phyloP scores from a whole-genome alignment of 1,140 invertebrate genomes.

The Drosophila truncata region DNA sequence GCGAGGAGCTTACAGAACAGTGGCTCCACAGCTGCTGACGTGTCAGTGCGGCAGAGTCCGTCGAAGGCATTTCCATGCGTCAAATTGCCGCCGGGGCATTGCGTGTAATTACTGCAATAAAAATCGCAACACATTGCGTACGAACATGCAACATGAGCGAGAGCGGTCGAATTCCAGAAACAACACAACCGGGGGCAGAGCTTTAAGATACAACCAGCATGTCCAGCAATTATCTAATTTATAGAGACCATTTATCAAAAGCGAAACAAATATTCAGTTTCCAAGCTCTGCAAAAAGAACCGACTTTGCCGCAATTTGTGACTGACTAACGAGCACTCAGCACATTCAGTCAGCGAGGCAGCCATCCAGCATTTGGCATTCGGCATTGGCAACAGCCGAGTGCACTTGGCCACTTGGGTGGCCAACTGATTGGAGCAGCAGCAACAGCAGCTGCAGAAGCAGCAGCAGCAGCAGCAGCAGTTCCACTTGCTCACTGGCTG shows the following conservation, averaged over 20 bases:
- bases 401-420: constrained; percentile 72
- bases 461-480: constrained; percentile 11
- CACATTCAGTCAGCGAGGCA: constrained; percentile 18
- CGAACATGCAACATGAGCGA: constrained; percentile 69
- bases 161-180: constrained; percentile 21
- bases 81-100: constrained; percentile 78
- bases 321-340: constrained; percentile 69
- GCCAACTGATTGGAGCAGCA: constrained; percentile 48
- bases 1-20: constrained; percentile 10
- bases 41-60: constrained; percentile 44
- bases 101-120: constrained; percentile 82
- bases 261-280: constrained; percentile 74
- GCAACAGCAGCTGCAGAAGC: neutral
- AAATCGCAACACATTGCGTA: constrained; percentile 83
- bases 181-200: neutral
- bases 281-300: constrained; percentile 32
- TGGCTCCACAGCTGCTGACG: constrained; percentile 51
- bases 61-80: constrained; percentile 81
- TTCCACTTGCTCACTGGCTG: constrained; percentile 9
- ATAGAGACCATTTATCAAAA: constrained; percentile 77
- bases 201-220: constrained; percentile 34
- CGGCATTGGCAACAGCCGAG: constrained; percentile 57
- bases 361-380: constrained; percentile 28
- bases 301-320: constrained; percentile 62
- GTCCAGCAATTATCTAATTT: constrained; percentile 78